Evolutionary conservation across 2,797 vertebrate genomes (phyloP).

Genomic region (Vipera latastei): DNA sequence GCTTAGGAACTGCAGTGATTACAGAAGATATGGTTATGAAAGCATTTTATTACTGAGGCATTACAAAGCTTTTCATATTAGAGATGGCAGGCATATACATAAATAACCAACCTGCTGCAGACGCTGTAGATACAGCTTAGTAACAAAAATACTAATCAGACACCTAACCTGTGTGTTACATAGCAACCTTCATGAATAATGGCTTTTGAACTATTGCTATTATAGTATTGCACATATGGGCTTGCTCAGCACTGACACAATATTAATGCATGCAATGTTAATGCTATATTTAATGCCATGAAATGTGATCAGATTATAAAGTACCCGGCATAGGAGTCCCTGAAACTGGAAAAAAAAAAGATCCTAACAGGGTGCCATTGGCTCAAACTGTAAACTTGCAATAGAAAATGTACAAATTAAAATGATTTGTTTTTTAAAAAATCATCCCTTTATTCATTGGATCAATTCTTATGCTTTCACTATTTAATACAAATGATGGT

Average conservation of each 20-base stretch:
- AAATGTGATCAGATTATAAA: background rate
- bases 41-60: conserved; percentile 67
- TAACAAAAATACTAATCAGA: conserved; percentile 14
- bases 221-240: rapidly evolving
- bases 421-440: background rate
- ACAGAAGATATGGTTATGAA: conserved; percentile 71
- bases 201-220: background rate
- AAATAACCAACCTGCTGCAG: conserved; percentile 41
- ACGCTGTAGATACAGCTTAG: conserved; percentile 19
- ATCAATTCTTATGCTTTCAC: background rate
- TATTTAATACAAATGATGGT: background rate
- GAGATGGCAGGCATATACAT: conserved; percentile 58
- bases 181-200: conserved; percentile 15
- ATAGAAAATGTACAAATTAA: background rate
- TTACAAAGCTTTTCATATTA: conserved; percentile 68
- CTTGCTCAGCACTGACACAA: rapidly evolving
- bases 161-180: background rate
- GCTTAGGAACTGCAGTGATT: conserved; percentile 70
- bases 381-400: background rate
- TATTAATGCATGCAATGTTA: background rate
- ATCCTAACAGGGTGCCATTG: background rate
- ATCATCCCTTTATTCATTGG: background rate
- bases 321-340: background rate
- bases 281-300: conserved; percentile 4
- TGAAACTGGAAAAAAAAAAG: background rate